Conservation (phyloP, 2,888 invertebrate species). For the Eristalis arbustorum region DNA sequence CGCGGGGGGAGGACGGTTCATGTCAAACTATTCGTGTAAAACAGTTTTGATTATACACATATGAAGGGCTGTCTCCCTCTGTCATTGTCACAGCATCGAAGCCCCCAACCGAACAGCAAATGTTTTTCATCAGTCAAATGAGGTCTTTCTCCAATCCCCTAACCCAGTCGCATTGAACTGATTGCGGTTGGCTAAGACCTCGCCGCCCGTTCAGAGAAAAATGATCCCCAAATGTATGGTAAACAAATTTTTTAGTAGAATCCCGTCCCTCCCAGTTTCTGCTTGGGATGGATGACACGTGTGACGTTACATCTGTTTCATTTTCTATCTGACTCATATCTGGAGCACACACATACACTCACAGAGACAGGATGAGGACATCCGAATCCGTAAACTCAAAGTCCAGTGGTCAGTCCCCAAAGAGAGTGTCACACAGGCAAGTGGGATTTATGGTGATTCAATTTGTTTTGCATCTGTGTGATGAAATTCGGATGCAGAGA, state of each 20-base stretch:
- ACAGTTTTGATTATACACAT: slow-evolving; percentile 9
- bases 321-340: slow-evolving; percentile 11
- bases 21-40: not conserved
- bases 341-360: slow-evolving; percentile 21
- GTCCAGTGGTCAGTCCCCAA: not conserved
- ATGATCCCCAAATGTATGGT: slow-evolving; percentile 5
- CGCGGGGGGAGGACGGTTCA: not conserved
- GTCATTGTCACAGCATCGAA: slow-evolving; percentile 30
- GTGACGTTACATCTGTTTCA: slow-evolving; percentile 39
- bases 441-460: slow-evolving; percentile 46
- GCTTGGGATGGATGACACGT: slow-evolving; percentile 34
- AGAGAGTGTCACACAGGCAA: slow-evolving; percentile 28
- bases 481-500: not conserved
- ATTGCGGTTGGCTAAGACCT: slow-evolving; percentile 22
- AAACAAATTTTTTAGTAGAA: slow-evolving; percentile 34
- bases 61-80: not conserved
- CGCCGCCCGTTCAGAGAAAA: not conserved
- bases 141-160: not conserved
- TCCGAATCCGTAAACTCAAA: not conserved
- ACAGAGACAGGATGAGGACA: not conserved
- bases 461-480: slow-evolving; percentile 34
- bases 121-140: slow-evolving; percentile 2
- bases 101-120: slow-evolving; percentile 8
- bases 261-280: no score
- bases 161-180: not conserved